Evolutionary conservation across 2,888 invertebrate genomes (phyloP), one percentile per base, ranked within the genome.

Genomic region (Amphiduros pacificus): DNA sequence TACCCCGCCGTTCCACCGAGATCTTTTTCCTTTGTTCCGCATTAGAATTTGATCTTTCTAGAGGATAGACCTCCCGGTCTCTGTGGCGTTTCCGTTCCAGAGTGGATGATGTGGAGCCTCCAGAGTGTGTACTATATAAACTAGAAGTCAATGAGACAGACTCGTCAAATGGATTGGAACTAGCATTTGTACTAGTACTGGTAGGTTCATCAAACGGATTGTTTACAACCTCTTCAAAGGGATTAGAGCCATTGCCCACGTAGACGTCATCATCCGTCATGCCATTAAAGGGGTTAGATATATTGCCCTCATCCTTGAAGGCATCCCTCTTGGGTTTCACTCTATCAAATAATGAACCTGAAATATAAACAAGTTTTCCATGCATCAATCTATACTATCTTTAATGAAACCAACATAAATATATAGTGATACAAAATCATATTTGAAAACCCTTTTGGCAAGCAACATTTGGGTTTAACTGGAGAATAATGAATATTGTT

Each of bases 161-260:
- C 4, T 61, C 61, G 26, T 61, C 51, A 56, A 55, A 61, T 55
- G 61, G 51, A 41, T 55, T 50, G 40, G 56, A 27, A 27, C 51
- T 41, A n/a, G n/a, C n/a, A n/a, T n/a, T n/a, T n/a, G n/a, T n/a
- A n/a, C n/a, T n/a, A n/a, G n/a, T n/a, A n/a, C n/a, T n/a, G 28
- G 31, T 40, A 26, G 60, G 57, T 29, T 57, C 49, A 31, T 59
- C 59, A 26, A 59, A 59, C 24, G 59, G 59, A 51, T 59, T 59
- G 24, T 44, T 49, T 44, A 40, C 31, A n/a, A n/a, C n/a, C n/a
- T n/a, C n/a, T n/a, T 36, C 36, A 36, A 36, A 36, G 9, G 36
- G 36, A 36, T 36, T 36, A 11, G 36, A 36, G 14, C n/a, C n/a
- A n/a, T n/a, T n/a, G n/a, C n/a, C n/a, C n/a, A n/a, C n/a, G 9